phyloP scores from a whole-genome alignment of 2,888 invertebrate genomes.

The Cephalotes varians region DNA sequence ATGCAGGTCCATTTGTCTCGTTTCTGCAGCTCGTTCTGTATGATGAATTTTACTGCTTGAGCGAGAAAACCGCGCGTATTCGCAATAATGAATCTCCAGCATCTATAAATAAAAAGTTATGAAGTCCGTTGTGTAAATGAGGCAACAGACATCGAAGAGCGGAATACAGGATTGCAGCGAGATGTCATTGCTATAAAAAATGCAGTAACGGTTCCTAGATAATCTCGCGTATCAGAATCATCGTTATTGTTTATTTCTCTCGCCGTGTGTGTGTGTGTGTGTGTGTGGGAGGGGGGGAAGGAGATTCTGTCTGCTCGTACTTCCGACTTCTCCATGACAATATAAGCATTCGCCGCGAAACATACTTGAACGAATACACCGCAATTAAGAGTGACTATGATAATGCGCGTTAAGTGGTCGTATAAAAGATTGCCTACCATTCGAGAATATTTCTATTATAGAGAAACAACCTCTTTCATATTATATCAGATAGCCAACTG shows the following conservation, averaged over 20 bases:
- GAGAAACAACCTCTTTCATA: conserved; percentile 23
- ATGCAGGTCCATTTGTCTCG: conserved; percentile 42
- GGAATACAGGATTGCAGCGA: too few relatives aligned
- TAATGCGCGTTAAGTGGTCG: conserved; percentile 43
- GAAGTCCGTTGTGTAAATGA: conserved; percentile 24
- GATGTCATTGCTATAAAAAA: conserved; percentile 46
- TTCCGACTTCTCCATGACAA: conserved; percentile 52
- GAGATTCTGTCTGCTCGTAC: conserved; percentile 34
- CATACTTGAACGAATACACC: background rate
- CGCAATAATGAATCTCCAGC: conserved; percentile 40
- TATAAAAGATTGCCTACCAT: background rate
- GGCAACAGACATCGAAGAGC: background rate
- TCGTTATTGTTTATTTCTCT: conserved; percentile 56
- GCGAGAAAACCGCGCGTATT: conserved; percentile 32
- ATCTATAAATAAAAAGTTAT: conserved; percentile 46
- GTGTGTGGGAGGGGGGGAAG: too few relatives aligned
- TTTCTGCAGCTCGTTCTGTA: conserved; percentile 34
- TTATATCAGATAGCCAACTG: conserved; percentile 5
- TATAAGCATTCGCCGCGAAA: conserved; percentile 17
- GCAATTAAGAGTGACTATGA: conserved; percentile 50
- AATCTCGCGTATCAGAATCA: conserved; percentile 8
- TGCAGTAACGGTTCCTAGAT: conserved; percentile 15
- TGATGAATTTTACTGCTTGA: conserved; percentile 30
- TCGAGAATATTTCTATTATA: conserved; percentile 35
- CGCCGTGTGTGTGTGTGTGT: too few relatives aligned